Conservation (phyloP, 2,888 invertebrate species). For the Junonia oenone region DNA sequence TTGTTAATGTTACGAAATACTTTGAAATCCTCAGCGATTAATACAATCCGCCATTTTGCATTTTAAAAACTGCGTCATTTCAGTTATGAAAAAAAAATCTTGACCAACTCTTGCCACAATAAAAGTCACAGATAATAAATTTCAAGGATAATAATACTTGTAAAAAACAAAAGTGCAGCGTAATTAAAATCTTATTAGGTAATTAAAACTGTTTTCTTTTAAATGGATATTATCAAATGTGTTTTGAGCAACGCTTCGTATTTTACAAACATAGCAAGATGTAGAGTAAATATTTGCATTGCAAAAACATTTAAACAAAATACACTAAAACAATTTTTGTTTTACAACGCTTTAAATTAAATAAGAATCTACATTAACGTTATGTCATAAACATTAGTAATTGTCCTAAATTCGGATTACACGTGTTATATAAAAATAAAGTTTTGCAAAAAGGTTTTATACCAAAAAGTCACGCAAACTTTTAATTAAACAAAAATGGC, state of each 20-base stretch:
- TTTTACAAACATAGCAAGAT: neutral
- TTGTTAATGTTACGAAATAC: neutral
- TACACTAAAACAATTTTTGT: neutral
- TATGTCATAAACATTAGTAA: neutral
- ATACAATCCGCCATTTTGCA: neutral
- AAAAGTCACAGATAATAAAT: neutral
- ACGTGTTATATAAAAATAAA: neutral
- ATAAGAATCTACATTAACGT: neutral
- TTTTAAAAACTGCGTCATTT: neutral
- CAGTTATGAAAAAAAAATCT: neutral
- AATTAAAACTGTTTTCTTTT: neutral
- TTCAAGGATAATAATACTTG: neutral
- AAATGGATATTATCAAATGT: neutral
- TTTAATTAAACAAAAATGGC: conserved; percentile 14
- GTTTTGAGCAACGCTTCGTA: neutral
- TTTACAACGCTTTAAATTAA: neutral
- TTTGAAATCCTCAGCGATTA: neutral
- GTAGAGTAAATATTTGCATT: neutral
- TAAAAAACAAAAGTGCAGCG: neutral
- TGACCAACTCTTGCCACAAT: neutral
- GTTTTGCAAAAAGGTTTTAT: neutral
- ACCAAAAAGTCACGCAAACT: neutral
- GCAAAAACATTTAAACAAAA: neutral
- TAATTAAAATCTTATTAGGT: neutral
- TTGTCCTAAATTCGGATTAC: neutral